These are phyloP conservation scores for Zaprionus ghesquierei DNA, from an alignment of 1,140 invertebrate genomes.

Conservation along the genomic window DNA sequence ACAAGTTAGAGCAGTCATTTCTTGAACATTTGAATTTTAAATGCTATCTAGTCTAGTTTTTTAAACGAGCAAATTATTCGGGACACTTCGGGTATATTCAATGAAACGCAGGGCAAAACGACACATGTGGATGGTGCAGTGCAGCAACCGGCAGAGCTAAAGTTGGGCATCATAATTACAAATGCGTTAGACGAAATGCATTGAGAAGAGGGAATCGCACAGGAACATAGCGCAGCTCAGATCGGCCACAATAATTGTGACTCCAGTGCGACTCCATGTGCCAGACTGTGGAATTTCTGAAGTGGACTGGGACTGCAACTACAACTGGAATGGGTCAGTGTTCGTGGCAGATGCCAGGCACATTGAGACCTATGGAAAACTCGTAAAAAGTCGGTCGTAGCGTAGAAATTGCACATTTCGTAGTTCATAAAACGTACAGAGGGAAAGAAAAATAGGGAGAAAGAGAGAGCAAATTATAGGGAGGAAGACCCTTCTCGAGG, in stretches of 20 bases:
- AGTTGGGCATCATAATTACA: slow-evolving; percentile 43
- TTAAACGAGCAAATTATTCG: slow-evolving; percentile 26
- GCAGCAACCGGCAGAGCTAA: slow-evolving; percentile 16
- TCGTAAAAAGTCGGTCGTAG: slow-evolving; percentile 52
- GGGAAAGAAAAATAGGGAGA: background rate
- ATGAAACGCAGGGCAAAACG: slow-evolving; percentile 40
- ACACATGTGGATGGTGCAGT: slow-evolving; percentile 15
- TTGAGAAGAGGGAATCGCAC: slow-evolving; percentile 28
- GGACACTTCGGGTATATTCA: background rate
- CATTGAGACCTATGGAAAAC: slow-evolving; percentile 71
- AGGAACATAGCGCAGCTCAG: slow-evolving; percentile 3
- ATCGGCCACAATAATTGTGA: slow-evolving; percentile 18
- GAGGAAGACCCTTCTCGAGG: background rate
- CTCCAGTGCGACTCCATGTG: slow-evolving; percentile 65
- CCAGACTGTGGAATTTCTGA: slow-evolving; percentile 63
- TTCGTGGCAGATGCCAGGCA: slow-evolving; percentile 62
- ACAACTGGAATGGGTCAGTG: slow-evolving; percentile 37
- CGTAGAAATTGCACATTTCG: slow-evolving; percentile 70
- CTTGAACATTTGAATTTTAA: too few relatives aligned
- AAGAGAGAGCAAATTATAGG: background rate
- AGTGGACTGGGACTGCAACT: slow-evolving; percentile 52
- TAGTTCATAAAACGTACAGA: slow-evolving; percentile 62
- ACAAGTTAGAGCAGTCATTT: too few relatives aligned
- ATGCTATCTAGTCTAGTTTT: background rate
- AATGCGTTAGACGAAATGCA: slow-evolving; percentile 40